Evolutionary conservation across 2,113 vertebrate species (phyloP).

Genomic region (Pipa parva): DNA sequence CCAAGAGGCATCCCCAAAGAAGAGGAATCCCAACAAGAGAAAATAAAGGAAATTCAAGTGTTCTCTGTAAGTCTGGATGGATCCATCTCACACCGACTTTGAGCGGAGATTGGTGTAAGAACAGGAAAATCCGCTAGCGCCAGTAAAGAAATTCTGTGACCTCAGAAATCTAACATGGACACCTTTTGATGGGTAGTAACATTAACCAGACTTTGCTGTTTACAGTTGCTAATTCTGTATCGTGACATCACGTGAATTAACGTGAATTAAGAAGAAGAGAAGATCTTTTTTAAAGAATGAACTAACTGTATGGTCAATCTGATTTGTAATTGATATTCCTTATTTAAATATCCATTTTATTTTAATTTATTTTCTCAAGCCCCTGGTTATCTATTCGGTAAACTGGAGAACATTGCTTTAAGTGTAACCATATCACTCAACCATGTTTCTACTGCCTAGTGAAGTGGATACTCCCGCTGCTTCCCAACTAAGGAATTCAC

Average conservation of each 20-base stretch:
- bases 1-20: neutral
- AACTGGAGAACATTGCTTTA: neutral
- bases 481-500: no score
- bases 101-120: neutral
- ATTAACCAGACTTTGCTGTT: neutral
- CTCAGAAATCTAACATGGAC: neutral
- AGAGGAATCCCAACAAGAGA: neutral
- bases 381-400: no score
- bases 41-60: slow-evolving; percentile 12
- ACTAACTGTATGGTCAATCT: no score
- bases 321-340: no score
- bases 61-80: neutral
- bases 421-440: neutral
- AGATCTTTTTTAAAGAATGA: no score
- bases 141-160: neutral
- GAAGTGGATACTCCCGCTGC: neutral
- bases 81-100: slow-evolving; percentile 1
- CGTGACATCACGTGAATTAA: no score
- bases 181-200: neutral
- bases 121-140: neutral
- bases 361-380: no score
- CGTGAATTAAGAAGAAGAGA: no score
- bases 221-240: no score
- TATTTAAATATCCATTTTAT: no score
- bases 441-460: neutral